A percentile compares a stretch with the other conserved stretches of the same genome.
Evolutionary conservation across 2,797 vertebrate genomes (phyloP).

Genomic region (Acanthis flammea): DNA sequence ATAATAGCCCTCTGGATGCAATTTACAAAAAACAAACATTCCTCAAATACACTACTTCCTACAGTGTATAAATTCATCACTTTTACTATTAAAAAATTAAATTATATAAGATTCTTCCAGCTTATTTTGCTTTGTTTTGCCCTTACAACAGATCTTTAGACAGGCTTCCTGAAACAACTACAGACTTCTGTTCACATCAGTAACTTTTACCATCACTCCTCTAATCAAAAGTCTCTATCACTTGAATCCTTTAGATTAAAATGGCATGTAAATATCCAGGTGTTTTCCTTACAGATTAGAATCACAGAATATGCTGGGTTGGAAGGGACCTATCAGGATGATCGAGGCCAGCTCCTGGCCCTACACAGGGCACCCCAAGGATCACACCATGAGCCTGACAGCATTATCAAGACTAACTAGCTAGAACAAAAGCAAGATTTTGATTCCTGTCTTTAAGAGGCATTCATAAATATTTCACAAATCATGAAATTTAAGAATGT

Average conservation of each 20-base stretch:
- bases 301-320: background rate
- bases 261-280: background rate
- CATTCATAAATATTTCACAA: background rate
- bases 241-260: background rate
- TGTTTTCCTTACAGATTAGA: background rate
- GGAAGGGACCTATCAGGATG: background rate
- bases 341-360: background rate
- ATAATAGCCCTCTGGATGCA: background rate
- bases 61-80: background rate
- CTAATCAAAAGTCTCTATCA: background rate
- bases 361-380: background rate
- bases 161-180: background rate
- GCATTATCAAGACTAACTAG: background rate
- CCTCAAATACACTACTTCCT: background rate
- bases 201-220: background rate
- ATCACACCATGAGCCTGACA: background rate
- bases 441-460: background rate
- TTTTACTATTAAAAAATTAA: background rate
- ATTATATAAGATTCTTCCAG: background rate
- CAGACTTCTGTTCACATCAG: background rate
- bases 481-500: background rate
- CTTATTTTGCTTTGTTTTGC: background rate
- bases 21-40: background rate
- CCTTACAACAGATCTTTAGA: background rate
- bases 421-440: background rate